These are phyloP conservation scores for Leptonema lineaticorne DNA, from an alignment of 1,140 invertebrate species.

Conservation along the genomic window DNA sequence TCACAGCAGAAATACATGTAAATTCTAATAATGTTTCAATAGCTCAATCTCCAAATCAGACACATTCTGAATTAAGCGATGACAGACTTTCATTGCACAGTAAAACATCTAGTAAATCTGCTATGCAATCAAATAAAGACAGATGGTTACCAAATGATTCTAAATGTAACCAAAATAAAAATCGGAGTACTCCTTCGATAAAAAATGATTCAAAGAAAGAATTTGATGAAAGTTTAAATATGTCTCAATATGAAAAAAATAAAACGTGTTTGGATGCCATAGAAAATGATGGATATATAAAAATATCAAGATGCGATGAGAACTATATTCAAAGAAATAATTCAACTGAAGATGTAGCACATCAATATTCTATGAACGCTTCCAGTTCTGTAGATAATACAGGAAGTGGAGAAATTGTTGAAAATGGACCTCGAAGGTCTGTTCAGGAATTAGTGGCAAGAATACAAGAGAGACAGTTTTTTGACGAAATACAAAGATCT, in stretches of 20 bases:
- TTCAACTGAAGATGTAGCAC: slow-evolving; percentile 6
- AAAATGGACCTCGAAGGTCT: slow-evolving; percentile 50
- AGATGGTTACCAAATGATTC: slow-evolving; percentile 7
- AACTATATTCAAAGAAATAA: background rate
- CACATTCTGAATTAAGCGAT: slow-evolving; percentile 36
- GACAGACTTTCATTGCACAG: slow-evolving; percentile 35
- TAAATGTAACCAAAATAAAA: background rate
- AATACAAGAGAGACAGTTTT: slow-evolving; percentile 55
- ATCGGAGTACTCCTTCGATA: background rate
- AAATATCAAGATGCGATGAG: slow-evolving; percentile 45
- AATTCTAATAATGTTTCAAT: slow-evolving; percentile 50
- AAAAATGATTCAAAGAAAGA: background rate
- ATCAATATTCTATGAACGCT: background rate
- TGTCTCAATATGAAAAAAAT: slow-evolving; percentile 1
- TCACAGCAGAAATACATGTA: slow-evolving; percentile 55
- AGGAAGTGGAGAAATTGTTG: background rate
- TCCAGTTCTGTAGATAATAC: background rate
- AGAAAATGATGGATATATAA: slow-evolving; percentile 54
- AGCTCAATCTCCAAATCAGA: slow-evolving; percentile 44
- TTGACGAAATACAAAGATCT: slow-evolving; percentile 37
- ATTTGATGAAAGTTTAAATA: background rate
- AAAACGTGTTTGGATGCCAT: slow-evolving; percentile 50
- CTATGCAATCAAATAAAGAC: background rate
- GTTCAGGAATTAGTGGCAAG: slow-evolving; percentile 62
- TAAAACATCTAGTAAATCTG: slow-evolving; percentile 29